These are phyloP conservation scores for Strix aluco DNA, from an alignment of 2,113 vertebrate species.

Conservation along the genomic window DNA sequence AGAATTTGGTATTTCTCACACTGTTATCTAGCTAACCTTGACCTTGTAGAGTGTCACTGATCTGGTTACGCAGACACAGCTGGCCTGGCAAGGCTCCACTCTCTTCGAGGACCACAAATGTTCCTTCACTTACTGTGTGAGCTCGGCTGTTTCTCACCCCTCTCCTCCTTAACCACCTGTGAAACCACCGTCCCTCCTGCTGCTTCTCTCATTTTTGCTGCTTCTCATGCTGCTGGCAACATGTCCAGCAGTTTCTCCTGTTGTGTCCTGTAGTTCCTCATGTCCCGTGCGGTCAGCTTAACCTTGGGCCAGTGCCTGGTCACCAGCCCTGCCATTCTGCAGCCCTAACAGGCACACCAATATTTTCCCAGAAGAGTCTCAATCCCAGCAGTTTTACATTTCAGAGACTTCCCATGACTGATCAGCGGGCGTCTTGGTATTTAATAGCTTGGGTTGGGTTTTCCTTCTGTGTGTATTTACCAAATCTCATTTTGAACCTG, in stretches of 20 bases:
- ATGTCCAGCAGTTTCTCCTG: not conserved
- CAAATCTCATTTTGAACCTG: not conserved
- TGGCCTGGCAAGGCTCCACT: not conserved
- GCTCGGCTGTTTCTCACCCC: not conserved
- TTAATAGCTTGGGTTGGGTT: not conserved
- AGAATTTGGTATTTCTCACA: not conserved
- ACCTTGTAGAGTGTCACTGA: not conserved
- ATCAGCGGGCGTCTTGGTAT: not conserved
- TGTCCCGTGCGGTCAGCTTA: too few species aligned
- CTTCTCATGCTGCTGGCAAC: not conserved
- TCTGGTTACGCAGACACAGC: not conserved
- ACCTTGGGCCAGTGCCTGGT: accelerated
- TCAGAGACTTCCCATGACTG: not conserved
- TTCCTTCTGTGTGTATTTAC: not conserved
- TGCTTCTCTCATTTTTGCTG: not conserved
- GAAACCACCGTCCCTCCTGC: not conserved
- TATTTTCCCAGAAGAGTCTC: not conserved
- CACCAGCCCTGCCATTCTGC: not conserved
- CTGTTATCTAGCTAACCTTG: not conserved
- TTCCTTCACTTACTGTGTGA: not conserved
- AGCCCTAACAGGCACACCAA: not conserved
- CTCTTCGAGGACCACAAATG: not conserved
- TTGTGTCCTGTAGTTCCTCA: not conserved
- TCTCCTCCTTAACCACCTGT: not conserved
- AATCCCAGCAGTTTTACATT: not conserved